Evolutionary conservation across 2,888 invertebrate genomes (phyloP).

Genomic region (Acrobasis suavella): DNA sequence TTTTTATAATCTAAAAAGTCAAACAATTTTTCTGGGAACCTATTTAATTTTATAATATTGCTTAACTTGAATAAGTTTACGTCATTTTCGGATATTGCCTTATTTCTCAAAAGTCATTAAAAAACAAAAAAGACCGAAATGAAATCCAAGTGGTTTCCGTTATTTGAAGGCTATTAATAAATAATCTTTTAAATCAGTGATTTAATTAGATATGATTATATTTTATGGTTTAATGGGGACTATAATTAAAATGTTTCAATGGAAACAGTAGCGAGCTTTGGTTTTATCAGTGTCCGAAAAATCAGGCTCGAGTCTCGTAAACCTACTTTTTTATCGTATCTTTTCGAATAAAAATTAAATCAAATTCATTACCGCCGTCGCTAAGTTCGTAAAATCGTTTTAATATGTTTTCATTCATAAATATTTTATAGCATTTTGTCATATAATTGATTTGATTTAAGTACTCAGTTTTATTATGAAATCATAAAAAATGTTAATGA

Average conservation of each 20-base stretch:
- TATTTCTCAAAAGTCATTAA: background rate
- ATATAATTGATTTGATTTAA: constrained; percentile 17
- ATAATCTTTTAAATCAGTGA: background rate
- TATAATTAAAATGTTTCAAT: constrained; percentile 22
- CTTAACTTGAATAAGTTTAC: no score
- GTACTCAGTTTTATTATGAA: constrained; percentile 8
- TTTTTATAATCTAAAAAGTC: no score
- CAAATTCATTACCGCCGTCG: constrained; percentile 29
- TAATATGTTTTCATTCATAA: constrained; percentile 24
- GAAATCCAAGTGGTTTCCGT: constrained; percentile 13
- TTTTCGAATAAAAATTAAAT: constrained; percentile 36
- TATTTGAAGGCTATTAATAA: constrained; percentile 11
- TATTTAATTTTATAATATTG: no score
- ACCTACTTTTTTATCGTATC: constrained; percentile 37
- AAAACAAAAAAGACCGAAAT: background rate
- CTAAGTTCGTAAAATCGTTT: constrained; percentile 11
- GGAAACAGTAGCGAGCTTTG: constrained; percentile 51
- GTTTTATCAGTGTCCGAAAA: constrained; percentile 41
- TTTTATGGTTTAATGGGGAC: constrained; percentile 13
- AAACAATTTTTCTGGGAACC: no score
- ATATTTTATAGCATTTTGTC: constrained; percentile 18
- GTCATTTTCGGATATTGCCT: background rate
- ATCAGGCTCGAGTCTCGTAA: constrained; percentile 39
- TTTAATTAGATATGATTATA: constrained; percentile 9
- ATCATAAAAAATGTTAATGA: background rate